These are phyloP conservation scores for Clunio marinus DNA, from an alignment of 2,888 invertebrate genomes.

Conservation along the genomic window DNA sequence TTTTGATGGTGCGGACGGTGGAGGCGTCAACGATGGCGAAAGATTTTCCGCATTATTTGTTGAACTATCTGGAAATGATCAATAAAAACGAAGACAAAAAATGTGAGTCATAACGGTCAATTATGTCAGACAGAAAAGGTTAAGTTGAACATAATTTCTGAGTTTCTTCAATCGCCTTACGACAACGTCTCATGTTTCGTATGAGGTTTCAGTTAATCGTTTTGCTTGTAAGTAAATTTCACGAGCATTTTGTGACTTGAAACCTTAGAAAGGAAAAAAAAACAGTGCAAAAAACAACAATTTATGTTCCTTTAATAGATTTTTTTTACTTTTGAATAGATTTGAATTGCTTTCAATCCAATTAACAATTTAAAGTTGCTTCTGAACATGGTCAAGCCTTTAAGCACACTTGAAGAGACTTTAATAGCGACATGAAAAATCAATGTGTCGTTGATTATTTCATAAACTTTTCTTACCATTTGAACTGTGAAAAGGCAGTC, in stretches of 20 bases:
- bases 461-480: slow-evolving; percentile 56
- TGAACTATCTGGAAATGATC: slow-evolving; percentile 54
- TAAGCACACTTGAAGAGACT: too few species aligned
- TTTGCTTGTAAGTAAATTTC: slow-evolving; percentile 22
- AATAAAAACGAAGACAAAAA: neutral
- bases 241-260: neutral
- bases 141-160: neutral
- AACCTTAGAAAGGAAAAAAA: neutral
- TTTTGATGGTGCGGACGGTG: slow-evolving; percentile 54
- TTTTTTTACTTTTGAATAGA: slow-evolving; percentile 15
- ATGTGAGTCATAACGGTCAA: neutral
- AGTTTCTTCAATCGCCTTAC: neutral
- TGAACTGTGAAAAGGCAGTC: slow-evolving; percentile 56
- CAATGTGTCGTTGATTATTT: too few species aligned
- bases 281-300: too few species aligned
- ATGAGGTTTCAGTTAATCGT: slow-evolving; percentile 24
- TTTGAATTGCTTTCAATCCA: too few species aligned
- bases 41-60: slow-evolving; percentile 64
- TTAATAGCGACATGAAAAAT: too few species aligned
- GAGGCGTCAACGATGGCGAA: slow-evolving; percentile 62
- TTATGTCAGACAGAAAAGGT: neutral
- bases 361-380: too few species aligned
- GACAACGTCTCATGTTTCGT: neutral
- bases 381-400: too few species aligned
- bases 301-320: slow-evolving; percentile 17